These are phyloP conservation scores for Mystacornis crossleyi DNA, from an alignment of 2,113 vertebrate species.

Conservation along the genomic window DNA sequence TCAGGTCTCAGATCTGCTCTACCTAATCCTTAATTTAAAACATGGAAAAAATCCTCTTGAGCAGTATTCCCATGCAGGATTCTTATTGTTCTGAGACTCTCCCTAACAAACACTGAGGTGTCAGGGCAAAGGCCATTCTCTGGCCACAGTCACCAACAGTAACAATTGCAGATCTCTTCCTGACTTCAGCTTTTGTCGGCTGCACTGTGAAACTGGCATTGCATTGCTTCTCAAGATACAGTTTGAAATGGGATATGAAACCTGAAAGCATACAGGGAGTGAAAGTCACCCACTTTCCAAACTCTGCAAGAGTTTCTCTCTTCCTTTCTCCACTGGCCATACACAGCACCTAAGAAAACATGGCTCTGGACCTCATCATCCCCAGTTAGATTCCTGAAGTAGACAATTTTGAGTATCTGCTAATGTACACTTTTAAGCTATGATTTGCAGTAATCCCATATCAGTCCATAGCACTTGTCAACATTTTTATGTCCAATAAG, in stretches of 20 bases:
- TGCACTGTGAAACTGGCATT: neutral
- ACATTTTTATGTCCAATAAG: neutral
- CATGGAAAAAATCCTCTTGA: neutral
- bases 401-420: neutral
- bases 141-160: neutral
- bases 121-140: neutral
- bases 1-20: neutral
- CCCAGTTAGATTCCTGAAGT: neutral
- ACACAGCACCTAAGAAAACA: neutral
- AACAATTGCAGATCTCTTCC: neutral
- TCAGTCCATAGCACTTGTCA: neutral
- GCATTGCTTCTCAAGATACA: neutral
- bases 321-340: neutral
- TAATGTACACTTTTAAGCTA: neutral
- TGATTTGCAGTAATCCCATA: neutral
- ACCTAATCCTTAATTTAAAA: neutral
- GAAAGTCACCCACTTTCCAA: neutral
- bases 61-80: neutral
- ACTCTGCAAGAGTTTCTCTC: neutral
- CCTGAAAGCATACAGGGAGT: neutral
- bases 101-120: neutral
- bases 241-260: neutral
- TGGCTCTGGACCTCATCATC: neutral
- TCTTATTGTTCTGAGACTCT: neutral
- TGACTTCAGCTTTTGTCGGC: fast-evolving